phyloP scores from a whole-genome alignment of 2,113 vertebrate genomes.

The Ammodytes dubius region DNA sequence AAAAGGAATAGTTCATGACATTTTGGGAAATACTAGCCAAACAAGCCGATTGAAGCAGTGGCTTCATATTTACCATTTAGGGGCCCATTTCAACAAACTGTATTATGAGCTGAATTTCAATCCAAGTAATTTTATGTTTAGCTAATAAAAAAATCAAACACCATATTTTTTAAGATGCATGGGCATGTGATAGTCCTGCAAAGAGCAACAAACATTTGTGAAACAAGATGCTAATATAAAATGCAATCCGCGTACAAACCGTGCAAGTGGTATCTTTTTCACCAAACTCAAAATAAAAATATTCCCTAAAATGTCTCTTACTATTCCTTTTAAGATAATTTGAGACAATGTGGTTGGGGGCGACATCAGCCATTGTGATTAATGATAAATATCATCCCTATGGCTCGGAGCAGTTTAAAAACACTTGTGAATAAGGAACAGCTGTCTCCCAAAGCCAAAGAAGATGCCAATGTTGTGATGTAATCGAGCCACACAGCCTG shows the following conservation, averaged over 20 bases:
- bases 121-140: not conserved
- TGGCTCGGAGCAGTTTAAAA: constrained; percentile 11
- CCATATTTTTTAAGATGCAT: not conserved
- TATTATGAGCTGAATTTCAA: not conserved
- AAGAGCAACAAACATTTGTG: not conserved
- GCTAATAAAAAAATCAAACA: not conserved
- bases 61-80: not conserved
- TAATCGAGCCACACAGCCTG: not conserved
- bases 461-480: not conserved
- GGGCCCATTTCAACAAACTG: constrained; percentile 3
- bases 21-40: not conserved
- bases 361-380: not conserved
- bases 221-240: not conserved
- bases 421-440: constrained; percentile 21
- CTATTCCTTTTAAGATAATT: constrained; percentile 4
- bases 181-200: not conserved
- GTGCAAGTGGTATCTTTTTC: not conserved
- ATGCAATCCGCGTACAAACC: not conserved
- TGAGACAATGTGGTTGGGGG: constrained; percentile 1
- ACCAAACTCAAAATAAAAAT: not conserved
- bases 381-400: not conserved
- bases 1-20: constrained; percentile 3
- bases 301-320: constrained; percentile 8
- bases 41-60: not conserved
- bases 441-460: constrained; percentile 26